phyloP scores from a whole-genome alignment of 2,888 invertebrate species.

The Orthosia gothica region DNA sequence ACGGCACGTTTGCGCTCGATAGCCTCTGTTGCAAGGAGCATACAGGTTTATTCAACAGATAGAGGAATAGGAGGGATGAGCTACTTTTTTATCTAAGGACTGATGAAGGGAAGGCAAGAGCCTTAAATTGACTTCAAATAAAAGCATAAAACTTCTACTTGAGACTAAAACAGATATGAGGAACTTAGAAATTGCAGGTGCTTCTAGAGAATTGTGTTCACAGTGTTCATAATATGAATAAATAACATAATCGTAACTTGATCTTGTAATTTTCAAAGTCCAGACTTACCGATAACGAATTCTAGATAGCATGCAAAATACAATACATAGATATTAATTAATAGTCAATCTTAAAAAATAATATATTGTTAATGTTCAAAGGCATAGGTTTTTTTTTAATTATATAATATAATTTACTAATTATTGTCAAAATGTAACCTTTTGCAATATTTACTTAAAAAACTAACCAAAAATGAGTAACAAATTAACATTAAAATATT shows the following conservation, averaged over 20 bases:
- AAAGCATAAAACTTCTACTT: background rate
- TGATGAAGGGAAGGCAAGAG: background rate
- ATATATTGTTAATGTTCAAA: background rate
- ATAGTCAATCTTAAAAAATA: background rate
- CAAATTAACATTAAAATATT: background rate
- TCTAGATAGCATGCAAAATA: conserved; percentile 83
- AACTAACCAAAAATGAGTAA: background rate
- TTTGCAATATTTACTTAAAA: background rate
- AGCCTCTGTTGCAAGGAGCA: conserved; percentile 92
- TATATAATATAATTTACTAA: background rate
- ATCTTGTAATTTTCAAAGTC: too few species aligned
- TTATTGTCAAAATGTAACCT: background rate
- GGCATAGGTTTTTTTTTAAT: background rate
- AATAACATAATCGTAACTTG: background rate
- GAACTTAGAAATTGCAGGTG: too few species aligned
- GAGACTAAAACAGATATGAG: background rate
- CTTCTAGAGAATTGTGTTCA: background rate
- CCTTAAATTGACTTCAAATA: background rate
- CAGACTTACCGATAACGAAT: conserved; percentile 85
- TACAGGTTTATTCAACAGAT: too few species aligned
- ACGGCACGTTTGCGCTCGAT: conserved; percentile 98
- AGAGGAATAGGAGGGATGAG: background rate
- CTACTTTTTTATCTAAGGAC: background rate
- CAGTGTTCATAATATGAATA: background rate
- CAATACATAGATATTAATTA: conserved; percentile 38